Evolutionary conservation across 1,140 invertebrate species (phyloP).

Genomic region (Papilio polyxenes): DNA sequence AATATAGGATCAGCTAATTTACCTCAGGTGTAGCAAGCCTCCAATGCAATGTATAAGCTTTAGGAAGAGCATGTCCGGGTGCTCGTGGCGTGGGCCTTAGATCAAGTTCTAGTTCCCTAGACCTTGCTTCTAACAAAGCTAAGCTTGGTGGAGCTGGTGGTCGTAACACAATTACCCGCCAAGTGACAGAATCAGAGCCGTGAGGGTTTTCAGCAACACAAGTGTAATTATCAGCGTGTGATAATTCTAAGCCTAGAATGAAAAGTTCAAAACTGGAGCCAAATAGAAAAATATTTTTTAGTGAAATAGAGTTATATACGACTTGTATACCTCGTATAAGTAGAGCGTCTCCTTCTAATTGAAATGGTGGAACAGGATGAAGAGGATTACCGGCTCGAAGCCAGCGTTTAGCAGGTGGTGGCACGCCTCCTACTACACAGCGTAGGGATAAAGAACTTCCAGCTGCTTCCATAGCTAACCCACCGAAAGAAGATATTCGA

Average conservation of each 20-base stretch:
- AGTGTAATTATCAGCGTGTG: slow-evolving; percentile 90
- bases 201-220: slow-evolving; percentile 92
- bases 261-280: slow-evolving; percentile 32
- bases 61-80: slow-evolving; percentile 70
- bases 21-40: slow-evolving; percentile 72
- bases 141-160: slow-evolving; percentile 85
- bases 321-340: slow-evolving; percentile 81
- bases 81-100: slow-evolving; percentile 81
- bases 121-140: slow-evolving; percentile 82
- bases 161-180: slow-evolving; percentile 88
- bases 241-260: slow-evolving; percentile 78
- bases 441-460: slow-evolving; percentile 77
- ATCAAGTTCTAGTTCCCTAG: slow-evolving; percentile 83
- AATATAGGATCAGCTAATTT: slow-evolving; percentile 38
- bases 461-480: slow-evolving; percentile 66
- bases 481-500: slow-evolving; percentile 78
- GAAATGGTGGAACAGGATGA: slow-evolving; percentile 82
- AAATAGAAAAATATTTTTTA: background rate
- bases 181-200: slow-evolving; percentile 90
- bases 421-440: slow-evolving; percentile 84
- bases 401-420: slow-evolving; percentile 84
- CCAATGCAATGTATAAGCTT: slow-evolving; percentile 71
- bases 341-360: slow-evolving; percentile 82
- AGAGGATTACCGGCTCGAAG: slow-evolving; percentile 82
- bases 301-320: background rate